Base-by-base conservation (phyloP, 1,140 invertebrate species). In the Gonatopus flavifemur region DNA sequence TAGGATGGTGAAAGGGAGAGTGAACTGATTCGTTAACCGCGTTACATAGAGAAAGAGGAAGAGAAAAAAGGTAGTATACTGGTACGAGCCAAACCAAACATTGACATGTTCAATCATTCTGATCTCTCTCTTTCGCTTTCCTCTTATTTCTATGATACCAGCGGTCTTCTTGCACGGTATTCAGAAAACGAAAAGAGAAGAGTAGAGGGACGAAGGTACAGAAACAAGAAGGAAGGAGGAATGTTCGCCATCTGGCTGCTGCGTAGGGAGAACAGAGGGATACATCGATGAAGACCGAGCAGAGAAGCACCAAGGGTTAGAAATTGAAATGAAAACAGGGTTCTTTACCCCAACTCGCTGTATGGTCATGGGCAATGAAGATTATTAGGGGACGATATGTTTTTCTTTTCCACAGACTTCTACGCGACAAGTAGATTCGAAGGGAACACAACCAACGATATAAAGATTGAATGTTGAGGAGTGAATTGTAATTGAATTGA, bases 381-480 rank as follows among this genome's bases (percentile, higher is more conserved):
- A 69, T 71, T 76, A 78, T 78, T 78, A 78, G 74, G 69, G 64
- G 59, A 70, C 69, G 74, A 77, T 78, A 77, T 76, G 69, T 78
- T 76, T 76, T 76, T 68, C 65, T 66, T 69, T 68, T 72, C 62
- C 66, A 61, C 69, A 55, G 65, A 70, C 73, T 75, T 72, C 57
- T 60, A 22, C 54, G 22, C 21, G 49, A 38, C 22, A 24, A 30
- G 45, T 40, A 25, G 40, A 42, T 24, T 42, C n/a, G n/a, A n/a
- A n/a, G n/a, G n/a, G n/a, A n/a, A n/a, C n/a, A n/a, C n/a, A n/a
- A n/a, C n/a, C n/a, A n/a, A n/a, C n/a, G n/a, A n/a, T n/a, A n/a
- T n/a, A n/a, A n/a, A n/a, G n/a, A n/a, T n/a, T n/a, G n/a, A n/a
- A n/a, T n/a, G n/a, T n/a, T n/a, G n/a, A n/a, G n/a, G n/a, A n/a